Evolutionary conservation across 2,113 vertebrate species (phyloP), one percentile per base, ranked within the genome.

Genomic region (Orthonyx spaldingii): DNA sequence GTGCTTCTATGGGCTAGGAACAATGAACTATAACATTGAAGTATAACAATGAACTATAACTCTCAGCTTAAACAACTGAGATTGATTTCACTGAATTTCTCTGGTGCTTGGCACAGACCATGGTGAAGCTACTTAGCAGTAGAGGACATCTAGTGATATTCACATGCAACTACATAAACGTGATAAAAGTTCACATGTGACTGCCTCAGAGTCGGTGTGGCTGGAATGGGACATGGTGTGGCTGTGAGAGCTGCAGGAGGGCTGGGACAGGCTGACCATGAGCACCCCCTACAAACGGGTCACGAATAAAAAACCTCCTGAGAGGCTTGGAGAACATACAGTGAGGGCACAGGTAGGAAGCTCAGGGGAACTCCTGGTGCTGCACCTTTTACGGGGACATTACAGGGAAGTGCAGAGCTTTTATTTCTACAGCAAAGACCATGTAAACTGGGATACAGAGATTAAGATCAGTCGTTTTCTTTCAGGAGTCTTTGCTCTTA

Each of bases 141-240:
- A 90, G 90, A 94, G 80, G 97, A 94, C 95, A 94, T 92, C 96
- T 97, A 96, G 96, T 96, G 97, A 94, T 91, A 47, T 3, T 75
- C 78, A 74, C 21, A 49, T 74, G 90, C 49, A 97, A 96, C 71
- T 93, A 59, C 93, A 97, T 69, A 92, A 84, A 86, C 5, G 7
- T 2, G 4, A n/a, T 24, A 27, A 18, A 89, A 71, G 59, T 74
- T 89, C 63, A 69, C 20, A 0, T 52, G 33, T 55, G 65, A 76
- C 57, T 57, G 33, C 52, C 59, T 22, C 37, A 64, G 46, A 84
- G 41, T 27, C 53, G 18, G 64, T 0, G 0, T 53, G 33, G 89
- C 79, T 56, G n/a, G 74, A 78, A 39, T 0, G 0, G 59, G n/a
- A 21, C 60, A 16, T 3, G 8, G 33, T 21, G 32, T 26, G 65